A percentile compares a stretch with the other conserved stretches of the same genome.
Conservation (phyloP, 2,113 vertebrate genomes). For the Himantopus leucocephalus region DNA sequence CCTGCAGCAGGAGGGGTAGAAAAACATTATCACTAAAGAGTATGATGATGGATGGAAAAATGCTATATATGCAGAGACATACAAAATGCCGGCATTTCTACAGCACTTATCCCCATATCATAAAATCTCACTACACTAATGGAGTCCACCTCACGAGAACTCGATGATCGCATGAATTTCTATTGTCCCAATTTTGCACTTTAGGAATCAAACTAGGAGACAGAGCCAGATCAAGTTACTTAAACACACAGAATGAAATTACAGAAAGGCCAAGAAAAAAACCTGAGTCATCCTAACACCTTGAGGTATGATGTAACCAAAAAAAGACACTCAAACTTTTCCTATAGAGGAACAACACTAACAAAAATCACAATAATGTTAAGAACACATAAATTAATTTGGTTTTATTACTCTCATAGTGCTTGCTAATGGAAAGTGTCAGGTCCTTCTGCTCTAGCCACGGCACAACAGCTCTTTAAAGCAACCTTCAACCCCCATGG, state of each 20-base stretch:
- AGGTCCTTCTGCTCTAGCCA: background rate
- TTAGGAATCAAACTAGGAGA: background rate
- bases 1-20: background rate
- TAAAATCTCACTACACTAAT: background rate
- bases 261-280: background rate
- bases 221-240: background rate
- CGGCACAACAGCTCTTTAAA: background rate
- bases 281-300: background rate
- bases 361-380: background rate
- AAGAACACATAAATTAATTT: background rate
- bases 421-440: background rate
- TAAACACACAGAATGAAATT: background rate
- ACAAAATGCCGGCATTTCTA: background rate
- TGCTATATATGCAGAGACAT: background rate
- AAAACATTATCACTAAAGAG: background rate
- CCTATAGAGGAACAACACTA: background rate
- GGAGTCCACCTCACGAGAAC: background rate
- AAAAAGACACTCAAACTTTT: background rate
- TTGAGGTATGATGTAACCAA: background rate
- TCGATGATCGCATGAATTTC: background rate
- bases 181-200: background rate
- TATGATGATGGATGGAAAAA: background rate
- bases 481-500: rapidly evolving
- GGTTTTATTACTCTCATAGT: background rate
- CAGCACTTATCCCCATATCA: background rate